Percentiles rank a stretch among this genome's conserved stretches.
Evolutionary conservation across 2,797 vertebrate genomes (phyloP).

Genomic region (Halcyon smyrnensis): DNA sequence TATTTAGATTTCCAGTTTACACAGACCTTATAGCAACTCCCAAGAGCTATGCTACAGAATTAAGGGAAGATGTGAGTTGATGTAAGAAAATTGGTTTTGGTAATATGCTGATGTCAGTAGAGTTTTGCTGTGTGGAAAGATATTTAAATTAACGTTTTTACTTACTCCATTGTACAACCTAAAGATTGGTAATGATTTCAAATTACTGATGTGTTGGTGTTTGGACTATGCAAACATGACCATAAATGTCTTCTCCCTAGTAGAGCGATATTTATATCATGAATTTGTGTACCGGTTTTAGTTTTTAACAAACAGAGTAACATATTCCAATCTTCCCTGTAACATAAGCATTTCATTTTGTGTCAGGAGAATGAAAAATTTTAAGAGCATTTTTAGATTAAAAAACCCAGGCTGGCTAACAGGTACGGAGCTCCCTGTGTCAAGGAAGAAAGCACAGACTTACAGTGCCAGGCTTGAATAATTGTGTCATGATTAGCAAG

Average conservation of each 20-base stretch:
- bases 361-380: not conserved
- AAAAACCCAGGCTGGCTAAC: not conserved
- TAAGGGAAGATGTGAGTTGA: conserved; percentile 98
- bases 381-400: not conserved
- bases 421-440: not conserved
- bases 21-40: conserved; percentile 93
- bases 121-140: conserved; percentile 83
- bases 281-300: not conserved
- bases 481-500: not conserved
- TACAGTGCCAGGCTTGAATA: not conserved
- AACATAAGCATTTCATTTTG: conserved; percentile 16
- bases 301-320: not conserved
- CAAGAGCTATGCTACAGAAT: conserved; percentile 95
- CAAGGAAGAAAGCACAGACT: not conserved
- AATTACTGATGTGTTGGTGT: conserved; percentile 64
- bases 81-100: conserved; percentile 98
- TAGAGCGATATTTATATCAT: conserved; percentile 44
- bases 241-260: conserved; percentile 58
- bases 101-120: conserved; percentile 94
- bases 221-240: conserved; percentile 51
- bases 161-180: conserved; percentile 75
- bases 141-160: conserved; percentile 79
- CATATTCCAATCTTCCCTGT: not conserved
- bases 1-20: conserved; percentile 97
- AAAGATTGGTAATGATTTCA: conserved; percentile 76